phyloP scores from a whole-genome alignment of 1,140 invertebrate genomes.

The Ceratina australensis region DNA sequence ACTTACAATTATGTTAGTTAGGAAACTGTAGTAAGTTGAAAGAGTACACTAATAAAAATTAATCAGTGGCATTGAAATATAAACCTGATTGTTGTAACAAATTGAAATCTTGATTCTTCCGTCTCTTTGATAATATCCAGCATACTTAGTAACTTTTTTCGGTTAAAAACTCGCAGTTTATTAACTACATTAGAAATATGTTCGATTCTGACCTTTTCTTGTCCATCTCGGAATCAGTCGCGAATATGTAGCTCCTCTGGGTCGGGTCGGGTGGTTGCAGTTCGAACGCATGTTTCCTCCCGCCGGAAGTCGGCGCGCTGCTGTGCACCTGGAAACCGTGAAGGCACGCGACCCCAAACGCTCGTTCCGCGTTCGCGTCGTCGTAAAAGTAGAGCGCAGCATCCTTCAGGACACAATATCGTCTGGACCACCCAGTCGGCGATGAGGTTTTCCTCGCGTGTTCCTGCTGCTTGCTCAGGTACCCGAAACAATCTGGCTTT shows the following conservation, averaged over 20 bases:
- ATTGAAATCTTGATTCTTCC: no score
- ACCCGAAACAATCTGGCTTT: slow-evolving; percentile 94
- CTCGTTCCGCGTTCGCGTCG: slow-evolving; percentile 90
- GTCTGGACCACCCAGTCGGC: slow-evolving; percentile 87
- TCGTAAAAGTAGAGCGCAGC: slow-evolving; percentile 97
- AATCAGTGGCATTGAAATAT: no score
- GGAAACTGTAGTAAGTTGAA: no score
- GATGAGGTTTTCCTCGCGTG: slow-evolving; percentile 86
- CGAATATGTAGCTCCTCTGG: slow-evolving; percentile 94
- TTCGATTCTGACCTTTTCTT: slow-evolving; percentile 88
- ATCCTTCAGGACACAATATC: slow-evolving; percentile 97
- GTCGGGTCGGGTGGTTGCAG: slow-evolving; percentile 92
- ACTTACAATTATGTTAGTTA: no score
- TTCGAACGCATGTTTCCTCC: slow-evolving; percentile 94
- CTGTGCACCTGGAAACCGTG: slow-evolving; percentile 95
- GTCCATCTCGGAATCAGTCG: slow-evolving; percentile 96
- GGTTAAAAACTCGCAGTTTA: no score
- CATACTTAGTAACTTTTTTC: no score
- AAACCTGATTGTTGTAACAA: no score
- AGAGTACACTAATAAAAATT: no score
- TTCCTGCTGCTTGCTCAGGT: slow-evolving; percentile 88
- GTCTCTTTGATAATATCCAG: no score
- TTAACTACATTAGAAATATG: no score
- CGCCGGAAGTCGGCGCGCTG: slow-evolving; percentile 84
- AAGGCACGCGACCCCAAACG: slow-evolving; percentile 95